Evolutionary conservation across 2,113 vertebrate genomes (phyloP), one percentile per base, ranked within the genome.

Genomic region (Vulpes lagopus): DNA sequence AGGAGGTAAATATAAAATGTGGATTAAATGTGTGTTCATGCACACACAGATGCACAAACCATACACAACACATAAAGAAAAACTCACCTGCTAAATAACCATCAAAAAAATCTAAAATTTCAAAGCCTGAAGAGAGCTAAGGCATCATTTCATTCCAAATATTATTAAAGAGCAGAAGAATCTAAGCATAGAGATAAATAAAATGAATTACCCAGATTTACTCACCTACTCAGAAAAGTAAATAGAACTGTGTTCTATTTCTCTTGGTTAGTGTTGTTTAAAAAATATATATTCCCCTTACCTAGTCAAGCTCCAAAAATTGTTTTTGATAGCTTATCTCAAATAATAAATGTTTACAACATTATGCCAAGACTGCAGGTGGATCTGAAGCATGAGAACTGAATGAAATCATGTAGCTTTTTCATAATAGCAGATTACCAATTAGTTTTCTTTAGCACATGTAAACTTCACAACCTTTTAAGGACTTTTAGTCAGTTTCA

Each of bases 291-390:
- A 83, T 78, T 78, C 23, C 22, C 5, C 4, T 92, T 95, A 80
- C 25, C 62, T 62, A 93, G 43, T 55, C 22, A 96, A 74, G 30
- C 51, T 93, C 67, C 57, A 27, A 49, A 96, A 92, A 95, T 64
- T 89, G 89, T 83, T 79, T 94, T 90, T 71, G 94, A 80, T 11
- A 83, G 69, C 10, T 87, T 87, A 79, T 83, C 86, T 94, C 35
- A 53, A 90, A 90, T 83, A 88, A 94, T 74, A 95, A 96, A 94
- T 94, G 67, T 96, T 95, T 96, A 76, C 25, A 90, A 81, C 53
- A 25, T 59, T 53, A 91, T 76, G 55, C 10, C 64, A 69, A 94
- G 57, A 23, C 43, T 91, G 14, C 8, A 64, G 69, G 62, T 64
- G 0, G 9, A 88, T 71, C 17, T 85, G 25, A 53, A 87, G n/a